These are phyloP conservation scores for Apodemus agrarius DNA, from an alignment of 2,797 vertebrate species.

Conservation along the genomic window DNA sequence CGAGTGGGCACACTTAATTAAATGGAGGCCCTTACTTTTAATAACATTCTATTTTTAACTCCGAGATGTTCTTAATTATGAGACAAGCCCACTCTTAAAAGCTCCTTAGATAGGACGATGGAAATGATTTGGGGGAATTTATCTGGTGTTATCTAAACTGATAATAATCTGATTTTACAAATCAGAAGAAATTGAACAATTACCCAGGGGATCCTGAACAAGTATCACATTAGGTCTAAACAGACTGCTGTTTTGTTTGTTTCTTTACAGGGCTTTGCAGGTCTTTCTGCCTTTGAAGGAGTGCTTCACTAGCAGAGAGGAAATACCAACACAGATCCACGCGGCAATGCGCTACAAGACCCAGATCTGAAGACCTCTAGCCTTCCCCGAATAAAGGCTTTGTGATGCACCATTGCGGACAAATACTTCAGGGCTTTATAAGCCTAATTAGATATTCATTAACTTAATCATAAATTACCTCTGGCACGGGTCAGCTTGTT, in stretches of 20 bases:
- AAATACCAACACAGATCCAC: background rate
- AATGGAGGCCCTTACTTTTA: conserved; percentile 59
- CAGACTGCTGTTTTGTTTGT: background rate
- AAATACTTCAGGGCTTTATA: conserved; percentile 76
- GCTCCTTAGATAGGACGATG: background rate
- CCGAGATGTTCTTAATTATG: conserved; percentile 61
- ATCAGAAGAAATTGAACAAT: conserved; percentile 60
- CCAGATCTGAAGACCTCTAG: background rate
- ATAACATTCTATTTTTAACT: conserved; percentile 76
- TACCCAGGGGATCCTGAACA: background rate
- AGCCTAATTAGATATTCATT: conserved; percentile 84
- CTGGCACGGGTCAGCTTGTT: conserved; percentile 81
- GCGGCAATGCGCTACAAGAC: conserved; percentile 28
- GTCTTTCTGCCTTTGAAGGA: conserved; percentile 43
- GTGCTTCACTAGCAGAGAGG: conserved; percentile 47
- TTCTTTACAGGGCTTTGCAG: background rate
- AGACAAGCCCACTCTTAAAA: conserved; percentile 9
- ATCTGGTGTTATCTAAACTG: conserved; percentile 37
- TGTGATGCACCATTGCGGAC: conserved; percentile 58
- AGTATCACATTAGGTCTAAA: conserved; percentile 39
- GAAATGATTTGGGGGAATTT: conserved; percentile 49
- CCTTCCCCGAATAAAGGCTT: conserved; percentile 67
- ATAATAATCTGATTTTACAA: conserved; percentile 61
- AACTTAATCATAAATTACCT: conserved; percentile 82
- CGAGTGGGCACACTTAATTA: conserved; percentile 68